These are phyloP conservation scores for Anguilla rostrata DNA, from an alignment of 2,113 vertebrate genomes.

Conservation along the genomic window DNA sequence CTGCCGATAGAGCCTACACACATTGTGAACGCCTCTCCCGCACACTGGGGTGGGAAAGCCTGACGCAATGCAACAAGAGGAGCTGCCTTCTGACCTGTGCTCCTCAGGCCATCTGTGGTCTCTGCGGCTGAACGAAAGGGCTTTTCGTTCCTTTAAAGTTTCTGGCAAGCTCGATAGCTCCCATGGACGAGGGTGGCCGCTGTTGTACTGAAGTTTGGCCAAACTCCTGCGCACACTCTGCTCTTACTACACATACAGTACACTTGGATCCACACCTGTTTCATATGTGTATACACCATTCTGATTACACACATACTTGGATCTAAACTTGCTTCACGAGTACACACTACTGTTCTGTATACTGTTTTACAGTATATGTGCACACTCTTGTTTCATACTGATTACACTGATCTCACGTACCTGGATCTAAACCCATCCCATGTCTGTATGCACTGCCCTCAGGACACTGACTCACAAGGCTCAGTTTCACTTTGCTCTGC, in stretches of 20 bases:
- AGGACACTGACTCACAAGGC: background rate
- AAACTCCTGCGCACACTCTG: background rate
- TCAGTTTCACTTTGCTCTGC: background rate
- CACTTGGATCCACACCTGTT: too few relatives aligned
- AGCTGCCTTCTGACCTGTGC: background rate
- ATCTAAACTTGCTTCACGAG: too few relatives aligned
- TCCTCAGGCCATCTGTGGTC: background rate
- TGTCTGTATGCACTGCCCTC: background rate
- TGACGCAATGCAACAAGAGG: too few relatives aligned
- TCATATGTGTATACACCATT: background rate
- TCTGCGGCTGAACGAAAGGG: slow-evolving; percentile 10
- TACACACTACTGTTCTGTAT: too few relatives aligned
- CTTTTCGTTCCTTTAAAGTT: slow-evolving; percentile 5
- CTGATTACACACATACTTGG: background rate
- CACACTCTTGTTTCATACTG: too few relatives aligned
- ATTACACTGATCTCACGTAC: too few relatives aligned
- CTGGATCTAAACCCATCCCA: too few relatives aligned
- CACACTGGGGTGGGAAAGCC: background rate
- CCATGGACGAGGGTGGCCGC: background rate
- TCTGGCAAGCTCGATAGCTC: background rate
- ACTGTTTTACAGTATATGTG: too few relatives aligned
- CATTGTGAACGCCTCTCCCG: background rate
- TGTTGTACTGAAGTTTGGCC: background rate
- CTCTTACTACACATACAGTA: too few relatives aligned
- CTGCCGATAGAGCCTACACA: background rate